phyloP scores from a whole-genome alignment of 2,888 invertebrate genomes.

The Melieria picta region DNA sequence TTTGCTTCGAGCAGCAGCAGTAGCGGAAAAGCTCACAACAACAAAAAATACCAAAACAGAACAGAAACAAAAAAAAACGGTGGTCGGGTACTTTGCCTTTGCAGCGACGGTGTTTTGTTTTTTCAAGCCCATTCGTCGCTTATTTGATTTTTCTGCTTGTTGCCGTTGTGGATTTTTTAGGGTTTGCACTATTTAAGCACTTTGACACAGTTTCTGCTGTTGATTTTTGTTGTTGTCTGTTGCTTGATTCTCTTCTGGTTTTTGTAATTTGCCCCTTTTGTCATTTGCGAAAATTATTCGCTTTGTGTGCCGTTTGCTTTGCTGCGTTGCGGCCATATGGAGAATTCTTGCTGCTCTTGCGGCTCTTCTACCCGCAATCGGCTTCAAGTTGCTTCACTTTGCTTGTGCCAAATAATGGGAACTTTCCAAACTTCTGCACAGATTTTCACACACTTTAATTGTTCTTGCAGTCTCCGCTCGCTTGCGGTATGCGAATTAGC shows the following conservation, averaged over 20 bases:
- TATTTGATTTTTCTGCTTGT: background rate
- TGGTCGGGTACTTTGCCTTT: background rate
- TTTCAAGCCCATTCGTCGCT: background rate
- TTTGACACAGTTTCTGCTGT: slow-evolving; percentile 15
- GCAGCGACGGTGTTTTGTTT: background rate
- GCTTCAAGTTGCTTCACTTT: no score
- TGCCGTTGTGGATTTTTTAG: slow-evolving; percentile 8
- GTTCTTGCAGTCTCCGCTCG: no score
- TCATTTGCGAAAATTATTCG: no score
- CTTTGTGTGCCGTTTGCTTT: no score
- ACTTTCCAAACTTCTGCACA: no score
- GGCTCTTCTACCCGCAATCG: background rate
- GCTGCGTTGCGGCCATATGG: no score
- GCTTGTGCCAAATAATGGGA: no score
- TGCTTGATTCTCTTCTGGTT: background rate
- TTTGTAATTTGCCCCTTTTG: no score
- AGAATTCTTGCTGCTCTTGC: background rate
- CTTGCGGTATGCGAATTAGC: no score
- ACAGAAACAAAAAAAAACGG: background rate
- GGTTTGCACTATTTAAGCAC: slow-evolving; percentile 25
- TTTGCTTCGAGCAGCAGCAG: background rate
- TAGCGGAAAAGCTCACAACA: no score
- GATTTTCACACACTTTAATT: no score
- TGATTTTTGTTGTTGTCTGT: background rate
- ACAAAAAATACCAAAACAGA: no score